Evolutionary conservation across 2,113 vertebrate species (phyloP).

Genomic region (Patagioenas fasciata): DNA sequence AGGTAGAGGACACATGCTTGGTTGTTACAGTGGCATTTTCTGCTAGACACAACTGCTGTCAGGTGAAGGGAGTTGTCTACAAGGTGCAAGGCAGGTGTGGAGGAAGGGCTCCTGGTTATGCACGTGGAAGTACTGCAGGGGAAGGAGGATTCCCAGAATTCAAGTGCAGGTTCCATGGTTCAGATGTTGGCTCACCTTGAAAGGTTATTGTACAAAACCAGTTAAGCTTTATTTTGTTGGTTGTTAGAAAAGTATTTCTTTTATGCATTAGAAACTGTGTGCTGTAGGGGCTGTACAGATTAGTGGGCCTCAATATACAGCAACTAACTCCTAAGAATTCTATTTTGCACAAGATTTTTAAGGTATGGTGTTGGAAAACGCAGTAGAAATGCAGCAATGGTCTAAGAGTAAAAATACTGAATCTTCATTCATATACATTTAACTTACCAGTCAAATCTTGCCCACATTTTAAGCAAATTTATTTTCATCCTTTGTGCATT

Average conservation of each 20-base stretch:
- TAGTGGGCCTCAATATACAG: background rate
- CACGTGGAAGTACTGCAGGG: background rate
- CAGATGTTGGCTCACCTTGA: background rate
- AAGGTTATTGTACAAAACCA: background rate
- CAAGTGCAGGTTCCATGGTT: background rate
- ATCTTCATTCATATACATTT: background rate
- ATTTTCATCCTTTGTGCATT: background rate
- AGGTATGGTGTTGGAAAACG: background rate
- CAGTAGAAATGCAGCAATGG: background rate
- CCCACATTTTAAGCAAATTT: background rate
- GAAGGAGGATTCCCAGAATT: background rate
- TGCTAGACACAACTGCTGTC: background rate
- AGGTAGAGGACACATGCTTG: background rate
- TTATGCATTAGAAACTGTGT: fast-evolving
- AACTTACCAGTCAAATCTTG: background rate
- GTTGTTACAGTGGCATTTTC: background rate
- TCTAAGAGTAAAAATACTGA: background rate
- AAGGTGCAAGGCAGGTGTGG: background rate
- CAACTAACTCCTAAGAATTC: background rate
- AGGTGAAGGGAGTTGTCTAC: background rate
- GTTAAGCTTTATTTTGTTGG: background rate
- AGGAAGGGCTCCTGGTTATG: background rate
- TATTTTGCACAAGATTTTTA: background rate
- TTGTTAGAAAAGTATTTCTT: background rate
- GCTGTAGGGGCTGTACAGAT: background rate